Evolutionary conservation across 2,888 invertebrate species (phyloP), one percentile per base, ranked within the genome.

Genomic region (Capitulum mitella): DNA sequence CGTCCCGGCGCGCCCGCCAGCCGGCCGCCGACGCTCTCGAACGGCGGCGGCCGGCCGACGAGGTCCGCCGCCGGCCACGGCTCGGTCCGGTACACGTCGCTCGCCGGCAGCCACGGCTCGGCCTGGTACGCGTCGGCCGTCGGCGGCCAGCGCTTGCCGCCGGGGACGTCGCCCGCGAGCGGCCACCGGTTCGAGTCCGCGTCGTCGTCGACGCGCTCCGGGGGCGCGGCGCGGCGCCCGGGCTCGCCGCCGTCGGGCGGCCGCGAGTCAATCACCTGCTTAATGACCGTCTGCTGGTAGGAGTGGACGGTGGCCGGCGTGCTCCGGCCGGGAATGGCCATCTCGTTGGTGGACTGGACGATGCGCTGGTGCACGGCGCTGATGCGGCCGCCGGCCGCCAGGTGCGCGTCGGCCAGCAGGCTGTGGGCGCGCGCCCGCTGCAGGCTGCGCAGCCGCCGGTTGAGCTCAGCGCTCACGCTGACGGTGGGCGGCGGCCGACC

Each of bases 391-490:
- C 70, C 70, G 37, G 70, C 40, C 12, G 70, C 26, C 37, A 70
- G 37, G 19, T 70, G 40, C 12, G 70, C 26, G 40, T 40, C 70
- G 3, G 70, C 26, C 70, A 70, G 26, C 64, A 64, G 34, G 34
- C 64, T 34, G 64, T 34, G 64, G 34, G 34, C 34, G 3, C 34
- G 32, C 16, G 34, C 64, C 19, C 64, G 64, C 34, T 34, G 64
- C 34, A 32, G 64, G 34, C 34, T 34, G 32, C 64, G 64, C 64
- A 34, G 64, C 12, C 64, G 64, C 32, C 64, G 34, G 58, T 58
- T 58, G n/a, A 58, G 58, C 58, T 58, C 58, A n/a, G 58, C 58
- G 29, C 58, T 58, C n/a, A 58, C 58, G n/a, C 58, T 58, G 58
- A 58, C 29, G 58, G 58, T 12, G 58, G n/a, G 58, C 29, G 58